A percentile compares a stretch with the other conserved stretches of the same genome.
These are phyloP conservation scores for Calliopsis andreniformis DNA, from an alignment of 1,140 invertebrate genomes.

Conservation along the genomic window DNA sequence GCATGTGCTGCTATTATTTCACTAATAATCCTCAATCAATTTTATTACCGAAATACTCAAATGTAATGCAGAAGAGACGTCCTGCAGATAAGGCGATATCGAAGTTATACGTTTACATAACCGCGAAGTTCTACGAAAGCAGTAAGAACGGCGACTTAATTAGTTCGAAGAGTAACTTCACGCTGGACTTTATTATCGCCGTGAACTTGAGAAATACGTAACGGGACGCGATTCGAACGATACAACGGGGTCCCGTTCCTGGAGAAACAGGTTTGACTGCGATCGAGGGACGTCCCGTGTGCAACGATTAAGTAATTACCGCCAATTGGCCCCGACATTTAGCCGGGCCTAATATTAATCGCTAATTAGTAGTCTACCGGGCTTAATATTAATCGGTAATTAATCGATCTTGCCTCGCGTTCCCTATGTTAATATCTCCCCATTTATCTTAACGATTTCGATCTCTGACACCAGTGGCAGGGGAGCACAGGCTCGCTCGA, in stretches of 20 bases:
- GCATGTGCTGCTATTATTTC: no score
- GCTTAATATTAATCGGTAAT: slow-evolving; percentile 49
- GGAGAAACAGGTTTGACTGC: slow-evolving; percentile 60
- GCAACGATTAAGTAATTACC: slow-evolving; percentile 63
- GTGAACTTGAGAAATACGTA: slow-evolving; percentile 47
- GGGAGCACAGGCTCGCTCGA: not conserved
- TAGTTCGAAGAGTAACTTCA: slow-evolving; percentile 29
- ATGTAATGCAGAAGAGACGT: no score
- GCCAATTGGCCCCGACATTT: slow-evolving; percentile 58
- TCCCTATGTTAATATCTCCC: slow-evolving; percentile 38
- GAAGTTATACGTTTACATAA: not conserved
- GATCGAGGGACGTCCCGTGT: slow-evolving; percentile 25
- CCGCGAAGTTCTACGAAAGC: not conserved
- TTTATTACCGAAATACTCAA: no score
- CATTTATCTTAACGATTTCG: slow-evolving; percentile 56
- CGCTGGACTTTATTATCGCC: slow-evolving; percentile 40
- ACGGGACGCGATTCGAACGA: slow-evolving; percentile 40
- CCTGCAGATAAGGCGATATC: no score
- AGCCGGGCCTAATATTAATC: slow-evolving; percentile 60
- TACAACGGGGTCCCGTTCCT: slow-evolving; percentile 2
- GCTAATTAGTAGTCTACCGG: slow-evolving; percentile 42
- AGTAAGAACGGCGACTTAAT: slow-evolving; percentile 49
- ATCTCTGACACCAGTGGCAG: slow-evolving; percentile 43
- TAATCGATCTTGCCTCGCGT: slow-evolving; percentile 54
- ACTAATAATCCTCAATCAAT: no score